phyloP scores from a whole-genome alignment of 2,888 invertebrate species.

The Hirtodrosophila histrioides region DNA sequence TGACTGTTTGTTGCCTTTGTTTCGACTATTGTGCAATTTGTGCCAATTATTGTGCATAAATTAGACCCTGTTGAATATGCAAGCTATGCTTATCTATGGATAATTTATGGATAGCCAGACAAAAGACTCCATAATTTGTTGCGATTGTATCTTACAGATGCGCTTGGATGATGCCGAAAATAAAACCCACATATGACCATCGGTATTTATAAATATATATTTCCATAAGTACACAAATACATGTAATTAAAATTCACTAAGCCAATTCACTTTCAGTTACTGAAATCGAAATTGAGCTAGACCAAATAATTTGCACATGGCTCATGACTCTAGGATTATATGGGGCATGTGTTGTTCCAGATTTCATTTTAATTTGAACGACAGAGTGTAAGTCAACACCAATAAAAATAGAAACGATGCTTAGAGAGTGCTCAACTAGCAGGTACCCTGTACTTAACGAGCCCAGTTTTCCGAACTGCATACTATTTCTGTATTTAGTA shows the following conservation, averaged over 20 bases:
- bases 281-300: conserved; percentile 14
- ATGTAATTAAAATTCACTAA: neutral
- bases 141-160: conserved; percentile 34
- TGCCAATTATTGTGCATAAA: conserved; percentile 75
- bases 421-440: conserved; percentile 1
- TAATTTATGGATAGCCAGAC: conserved; percentile 47
- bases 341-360: too few relatives aligned
- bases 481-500: too few relatives aligned
- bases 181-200: conserved; percentile 1
- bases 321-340: conserved; percentile 8
- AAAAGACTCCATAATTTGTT: conserved; percentile 27
- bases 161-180: conserved; percentile 37
- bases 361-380: too few relatives aligned
- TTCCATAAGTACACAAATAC: too few relatives aligned
- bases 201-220: neutral
- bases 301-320: conserved; percentile 8
- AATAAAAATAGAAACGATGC: conserved; percentile 3
- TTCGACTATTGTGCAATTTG: conserved; percentile 66
- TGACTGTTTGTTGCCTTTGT: conserved; percentile 38
- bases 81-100: conserved; percentile 40
- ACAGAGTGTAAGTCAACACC: neutral
- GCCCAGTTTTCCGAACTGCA: too few relatives aligned
- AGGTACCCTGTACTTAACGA: too few relatives aligned
- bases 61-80: conserved; percentile 69
- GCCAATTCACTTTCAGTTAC: conserved; percentile 24